Evolutionary conservation across 2,888 invertebrate species (phyloP), one percentile per base, ranked within the genome.

Genomic region (Neria commutata): DNA sequence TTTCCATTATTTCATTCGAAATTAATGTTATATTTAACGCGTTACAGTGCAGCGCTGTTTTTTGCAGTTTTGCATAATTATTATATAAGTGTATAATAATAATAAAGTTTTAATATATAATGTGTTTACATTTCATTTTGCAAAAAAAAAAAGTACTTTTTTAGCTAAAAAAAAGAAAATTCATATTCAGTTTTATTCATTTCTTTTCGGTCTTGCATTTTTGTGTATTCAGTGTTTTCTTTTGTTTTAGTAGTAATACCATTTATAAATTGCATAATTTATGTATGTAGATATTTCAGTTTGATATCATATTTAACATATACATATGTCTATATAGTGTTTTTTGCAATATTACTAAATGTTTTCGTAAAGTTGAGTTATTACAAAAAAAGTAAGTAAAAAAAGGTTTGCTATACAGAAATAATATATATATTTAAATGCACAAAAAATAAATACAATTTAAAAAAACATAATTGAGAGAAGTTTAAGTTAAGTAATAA

Each of bases 1-100:
- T 42, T 5, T 42, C 5, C 54, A 54, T 16, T 33, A 58, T 23
- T 29, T 16, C 37, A n/a, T n/a, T 54, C 46, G 48, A 56, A 48
- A 14, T 45, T 17, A 52, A 45, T 50, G 25, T 64, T 58, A 50
- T n/a, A n/a, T n/a, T n/a, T n/a, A n/a, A n/a, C n/a, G n/a, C n/a
- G n/a, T n/a, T 47, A 54, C 60, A 63, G 63, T 63, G 62, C 62
- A 63, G 58, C 64, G 58, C n/a, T n/a, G n/a, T 64, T 64, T 61
- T 34, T 21, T 59, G 51, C 51, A 37, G 21, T 54, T 21, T 45
- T 26, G n/a, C 6, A 26, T 54, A 50, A 40, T 56, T 54, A 24
- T 33, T 33, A 48, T 37, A 24, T 48, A 49, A 56, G 65, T 60
- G 59, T 56, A 55, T 47, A 51, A 14, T 49, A 52, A 62, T 65